phyloP scores from a whole-genome alignment of 2,888 invertebrate species.

The Leucozona laternaria region DNA sequence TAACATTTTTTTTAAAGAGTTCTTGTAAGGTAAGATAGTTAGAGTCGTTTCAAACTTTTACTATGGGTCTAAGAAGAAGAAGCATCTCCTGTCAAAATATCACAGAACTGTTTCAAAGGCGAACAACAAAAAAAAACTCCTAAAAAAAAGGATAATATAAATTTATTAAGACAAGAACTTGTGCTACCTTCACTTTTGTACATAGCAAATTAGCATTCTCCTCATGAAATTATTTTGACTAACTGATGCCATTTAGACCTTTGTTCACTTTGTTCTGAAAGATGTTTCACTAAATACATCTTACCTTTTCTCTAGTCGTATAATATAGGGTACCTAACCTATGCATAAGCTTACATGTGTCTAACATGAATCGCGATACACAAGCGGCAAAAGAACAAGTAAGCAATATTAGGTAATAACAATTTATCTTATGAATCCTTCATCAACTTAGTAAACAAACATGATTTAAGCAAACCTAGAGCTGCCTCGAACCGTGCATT shows the following conservation, averaged over 20 bases:
- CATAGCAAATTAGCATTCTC: not conserved
- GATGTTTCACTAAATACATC: not conserved
- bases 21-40: no score
- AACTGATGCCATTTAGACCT: not conserved
- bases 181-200: not conserved
- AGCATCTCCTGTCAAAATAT: no score
- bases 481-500: not conserved
- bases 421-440: slow-evolving; percentile 17
- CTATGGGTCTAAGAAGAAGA: no score
- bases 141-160: no score
- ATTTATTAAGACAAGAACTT: no score
- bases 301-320: not conserved
- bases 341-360: not conserved
- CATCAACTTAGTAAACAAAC: slow-evolving; percentile 10
- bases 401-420: not conserved
- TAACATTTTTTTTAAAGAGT: no score
- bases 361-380: not conserved
- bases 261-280: not conserved
- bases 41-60: no score
- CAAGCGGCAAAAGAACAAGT: not conserved
- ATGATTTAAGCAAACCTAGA: not conserved
- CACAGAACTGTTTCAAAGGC: no score
- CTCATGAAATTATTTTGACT: not conserved
- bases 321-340: not conserved
- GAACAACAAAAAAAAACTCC: no score